These are phyloP conservation scores for Himantopus leucocephalus DNA, from an alignment of 2,113 vertebrate species.

Conservation along the genomic window DNA sequence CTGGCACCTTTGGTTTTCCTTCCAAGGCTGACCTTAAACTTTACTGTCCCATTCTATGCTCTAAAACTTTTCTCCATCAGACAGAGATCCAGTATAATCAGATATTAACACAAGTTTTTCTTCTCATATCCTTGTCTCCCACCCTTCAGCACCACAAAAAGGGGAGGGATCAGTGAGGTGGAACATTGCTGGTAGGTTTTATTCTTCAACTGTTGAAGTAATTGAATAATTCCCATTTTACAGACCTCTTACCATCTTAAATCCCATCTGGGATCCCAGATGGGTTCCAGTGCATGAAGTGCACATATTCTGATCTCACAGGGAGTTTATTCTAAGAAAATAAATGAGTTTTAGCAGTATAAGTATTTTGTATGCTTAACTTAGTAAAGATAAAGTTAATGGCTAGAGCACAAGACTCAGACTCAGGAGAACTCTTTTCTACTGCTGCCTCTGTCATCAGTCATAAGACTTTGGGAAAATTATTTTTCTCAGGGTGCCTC, in stretches of 20 bases:
- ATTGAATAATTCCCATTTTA: neutral
- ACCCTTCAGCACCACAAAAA: neutral
- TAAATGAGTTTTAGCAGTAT: neutral
- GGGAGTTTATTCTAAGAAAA: neutral
- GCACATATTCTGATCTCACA: neutral
- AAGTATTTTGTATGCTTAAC: neutral
- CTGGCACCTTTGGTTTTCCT: neutral
- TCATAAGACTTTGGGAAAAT: neutral
- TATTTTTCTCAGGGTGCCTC: neutral
- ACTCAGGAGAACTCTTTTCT: neutral
- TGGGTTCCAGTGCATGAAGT: neutral
- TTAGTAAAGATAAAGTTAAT: neutral
- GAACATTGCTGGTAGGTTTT: neutral
- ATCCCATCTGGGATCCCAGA: neutral
- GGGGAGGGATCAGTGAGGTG: neutral
- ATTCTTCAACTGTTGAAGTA: neutral
- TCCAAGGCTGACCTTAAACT: neutral
- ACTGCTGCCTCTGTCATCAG: neutral
- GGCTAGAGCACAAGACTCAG: neutral
- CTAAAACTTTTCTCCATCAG: neutral
- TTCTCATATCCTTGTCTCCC: neutral
- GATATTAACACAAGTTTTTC: neutral
- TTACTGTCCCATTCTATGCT: neutral
- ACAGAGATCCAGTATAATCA: neutral
- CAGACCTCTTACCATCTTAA: neutral